phyloP scores from a whole-genome alignment of 2,888 invertebrate species.

The Archips xylosteana region DNA sequence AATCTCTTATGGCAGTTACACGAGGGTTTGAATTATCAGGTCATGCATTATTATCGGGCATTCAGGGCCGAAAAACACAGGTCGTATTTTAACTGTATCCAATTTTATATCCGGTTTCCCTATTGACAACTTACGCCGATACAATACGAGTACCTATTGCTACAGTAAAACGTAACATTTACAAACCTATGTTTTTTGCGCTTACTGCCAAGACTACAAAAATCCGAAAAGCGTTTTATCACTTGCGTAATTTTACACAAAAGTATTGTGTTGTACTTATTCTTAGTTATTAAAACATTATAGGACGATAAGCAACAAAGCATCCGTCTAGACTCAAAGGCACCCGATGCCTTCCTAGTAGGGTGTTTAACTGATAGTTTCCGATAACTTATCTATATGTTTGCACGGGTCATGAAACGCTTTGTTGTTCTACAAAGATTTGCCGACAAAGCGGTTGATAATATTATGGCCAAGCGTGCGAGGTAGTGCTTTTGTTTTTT shows the following conservation, averaged over 20 bases:
- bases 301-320: background rate
- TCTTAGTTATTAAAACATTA: background rate
- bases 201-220: too few relatives aligned
- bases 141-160: too few relatives aligned
- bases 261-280: background rate
- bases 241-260: background rate
- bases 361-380: slow-evolving; percentile 44
- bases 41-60: too few relatives aligned
- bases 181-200: too few relatives aligned
- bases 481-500: slow-evolving; percentile 11
- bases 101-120: too few relatives aligned
- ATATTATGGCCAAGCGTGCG: slow-evolving; percentile 26
- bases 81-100: too few relatives aligned
- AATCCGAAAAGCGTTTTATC: background rate
- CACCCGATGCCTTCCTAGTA: slow-evolving; percentile 28
- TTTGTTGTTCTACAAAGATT: slow-evolving; percentile 54
- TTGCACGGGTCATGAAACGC: slow-evolving; percentile 48
- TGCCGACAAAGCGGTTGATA: slow-evolving; percentile 52
- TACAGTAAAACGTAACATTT: too few relatives aligned
- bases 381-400: slow-evolving; percentile 56
- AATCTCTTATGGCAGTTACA: too few relatives aligned
- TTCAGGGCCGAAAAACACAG: too few relatives aligned
- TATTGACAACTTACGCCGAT: too few relatives aligned
- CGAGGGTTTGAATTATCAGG: too few relatives aligned
- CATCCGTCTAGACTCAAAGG: slow-evolving; percentile 6